Conservation (phyloP, 2,113 vertebrate species). For the Callospermophilus lateralis region DNA sequence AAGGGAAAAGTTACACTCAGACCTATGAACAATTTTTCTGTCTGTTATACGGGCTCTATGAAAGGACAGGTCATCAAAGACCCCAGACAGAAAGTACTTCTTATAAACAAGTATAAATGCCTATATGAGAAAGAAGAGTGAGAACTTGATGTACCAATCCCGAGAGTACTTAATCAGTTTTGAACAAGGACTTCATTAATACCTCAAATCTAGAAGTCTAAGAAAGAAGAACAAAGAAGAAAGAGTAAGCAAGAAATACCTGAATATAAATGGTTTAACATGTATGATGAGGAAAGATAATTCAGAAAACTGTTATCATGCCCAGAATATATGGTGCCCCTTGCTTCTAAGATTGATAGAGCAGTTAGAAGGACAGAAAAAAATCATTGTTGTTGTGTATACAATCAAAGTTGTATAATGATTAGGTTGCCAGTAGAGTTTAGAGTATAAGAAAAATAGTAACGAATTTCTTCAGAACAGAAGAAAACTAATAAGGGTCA, state of each 20-base stretch:
- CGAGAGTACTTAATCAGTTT: background rate
- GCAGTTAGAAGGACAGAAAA: slow-evolving; percentile 7
- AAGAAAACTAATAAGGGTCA: slow-evolving; percentile 58
- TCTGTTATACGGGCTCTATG: background rate
- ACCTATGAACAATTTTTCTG: background rate
- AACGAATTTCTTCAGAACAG: slow-evolving; percentile 42
- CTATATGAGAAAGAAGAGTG: background rate
- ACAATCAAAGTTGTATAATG: background rate
- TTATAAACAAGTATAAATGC: background rate
- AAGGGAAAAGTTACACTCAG: background rate
- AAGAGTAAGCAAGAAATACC: background rate
- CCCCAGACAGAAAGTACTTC: background rate
- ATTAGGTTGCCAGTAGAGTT: slow-evolving; percentile 17
- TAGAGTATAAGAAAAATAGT: background rate
- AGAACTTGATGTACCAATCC: background rate
- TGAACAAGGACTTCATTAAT: background rate
- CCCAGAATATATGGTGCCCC: background rate
- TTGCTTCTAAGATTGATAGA: slow-evolving; percentile 24
- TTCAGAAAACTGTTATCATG: background rate
- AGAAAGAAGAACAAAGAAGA: background rate
- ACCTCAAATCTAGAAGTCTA: background rate
- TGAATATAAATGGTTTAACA: background rate
- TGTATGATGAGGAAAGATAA: background rate
- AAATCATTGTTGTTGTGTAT: background rate
- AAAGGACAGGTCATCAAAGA: slow-evolving; percentile 27